Conservation (phyloP, 2,113 vertebrate genomes). For the Camarhynchus parvulus region DNA sequence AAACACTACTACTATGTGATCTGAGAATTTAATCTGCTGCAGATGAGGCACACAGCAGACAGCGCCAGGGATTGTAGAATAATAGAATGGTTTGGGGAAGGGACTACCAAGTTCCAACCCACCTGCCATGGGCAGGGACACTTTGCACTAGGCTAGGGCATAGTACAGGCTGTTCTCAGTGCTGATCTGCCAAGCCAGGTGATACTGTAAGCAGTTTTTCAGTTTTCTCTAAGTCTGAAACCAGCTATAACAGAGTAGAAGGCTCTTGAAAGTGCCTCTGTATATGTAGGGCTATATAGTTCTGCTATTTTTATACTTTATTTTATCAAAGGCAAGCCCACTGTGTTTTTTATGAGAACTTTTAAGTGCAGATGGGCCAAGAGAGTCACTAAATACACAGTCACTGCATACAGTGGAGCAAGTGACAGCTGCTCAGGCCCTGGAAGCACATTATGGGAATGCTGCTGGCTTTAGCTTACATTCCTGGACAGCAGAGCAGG, state of each 20-base stretch:
- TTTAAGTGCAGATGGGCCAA: background rate
- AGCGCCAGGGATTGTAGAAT: background rate
- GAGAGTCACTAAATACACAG: rapidly evolving
- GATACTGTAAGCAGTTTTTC: background rate
- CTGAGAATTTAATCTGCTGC: background rate
- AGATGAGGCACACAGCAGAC: background rate
- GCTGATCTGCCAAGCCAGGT: background rate
- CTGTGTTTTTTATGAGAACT: background rate
- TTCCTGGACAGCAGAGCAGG: background rate
- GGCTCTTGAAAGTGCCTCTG: background rate
- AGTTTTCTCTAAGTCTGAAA: conserved; percentile 8
- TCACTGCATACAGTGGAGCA: background rate
- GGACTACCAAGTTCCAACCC: background rate
- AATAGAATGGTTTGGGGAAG: background rate
- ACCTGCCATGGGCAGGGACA: background rate
- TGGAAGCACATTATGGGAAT: background rate
- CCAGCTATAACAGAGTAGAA: background rate
- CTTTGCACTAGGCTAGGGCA: background rate
- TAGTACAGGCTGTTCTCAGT: background rate
- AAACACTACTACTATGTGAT: background rate
- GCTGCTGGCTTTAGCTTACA: background rate
- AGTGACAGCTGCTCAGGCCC: background rate
- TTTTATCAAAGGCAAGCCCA: background rate
- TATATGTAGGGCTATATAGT: background rate
- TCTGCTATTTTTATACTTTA: background rate